phyloP scores from a whole-genome alignment of 2,888 invertebrate genomes.

The Idaea biselata region DNA sequence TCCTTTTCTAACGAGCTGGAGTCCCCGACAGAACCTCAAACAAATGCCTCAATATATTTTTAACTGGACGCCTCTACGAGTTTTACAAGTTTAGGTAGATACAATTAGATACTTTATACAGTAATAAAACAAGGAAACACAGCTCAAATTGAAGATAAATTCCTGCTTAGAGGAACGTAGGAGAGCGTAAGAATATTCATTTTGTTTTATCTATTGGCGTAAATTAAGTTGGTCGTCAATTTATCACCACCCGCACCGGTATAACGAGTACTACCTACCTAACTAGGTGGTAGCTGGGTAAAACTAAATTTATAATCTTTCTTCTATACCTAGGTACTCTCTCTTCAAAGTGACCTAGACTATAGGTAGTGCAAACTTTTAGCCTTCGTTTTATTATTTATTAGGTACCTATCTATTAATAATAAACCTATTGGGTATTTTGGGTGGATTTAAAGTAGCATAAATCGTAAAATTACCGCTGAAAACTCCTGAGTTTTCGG shows the following conservation, averaged over 20 bases:
- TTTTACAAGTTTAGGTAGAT: neutral
- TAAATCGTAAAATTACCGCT: no score
- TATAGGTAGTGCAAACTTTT: no score
- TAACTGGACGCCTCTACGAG: neutral
- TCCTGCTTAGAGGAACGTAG: neutral
- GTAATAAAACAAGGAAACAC: neutral
- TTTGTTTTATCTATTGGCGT: neutral
- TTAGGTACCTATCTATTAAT: no score
- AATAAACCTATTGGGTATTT: no score
- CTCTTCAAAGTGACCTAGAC: neutral
- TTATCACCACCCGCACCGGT: neutral
- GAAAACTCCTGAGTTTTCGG: no score
- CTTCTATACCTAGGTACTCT: neutral
- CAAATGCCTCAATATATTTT: neutral
- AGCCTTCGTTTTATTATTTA: no score
- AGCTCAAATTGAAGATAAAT: neutral
- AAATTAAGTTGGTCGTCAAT: constrained; percentile 1
- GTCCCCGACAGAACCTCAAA: no score
- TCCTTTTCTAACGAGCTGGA: no score
- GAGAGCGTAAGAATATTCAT: neutral
- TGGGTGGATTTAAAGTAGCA: no score
- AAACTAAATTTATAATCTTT: neutral
- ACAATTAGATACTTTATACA: neutral
- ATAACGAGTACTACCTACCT: neutral
- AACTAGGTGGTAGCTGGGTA: neutral